These are phyloP conservation scores for Microchirus variegatus DNA, from an alignment of 2,797 vertebrate genomes.

Conservation along the genomic window DNA sequence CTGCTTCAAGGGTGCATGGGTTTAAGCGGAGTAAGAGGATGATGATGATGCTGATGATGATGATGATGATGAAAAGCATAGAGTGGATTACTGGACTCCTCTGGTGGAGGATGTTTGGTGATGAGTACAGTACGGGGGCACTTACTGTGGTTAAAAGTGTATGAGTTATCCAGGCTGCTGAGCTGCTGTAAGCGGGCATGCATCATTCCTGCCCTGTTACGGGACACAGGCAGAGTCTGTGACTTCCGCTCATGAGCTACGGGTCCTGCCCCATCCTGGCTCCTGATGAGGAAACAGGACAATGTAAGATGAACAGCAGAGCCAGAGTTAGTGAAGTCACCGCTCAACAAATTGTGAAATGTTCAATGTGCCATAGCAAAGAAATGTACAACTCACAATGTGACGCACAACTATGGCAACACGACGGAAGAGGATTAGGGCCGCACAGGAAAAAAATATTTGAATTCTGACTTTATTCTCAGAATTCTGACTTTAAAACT, in stretches of 20 bases:
- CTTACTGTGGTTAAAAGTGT: slow-evolving; percentile 99
- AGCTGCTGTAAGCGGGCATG: slow-evolving; percentile 99
- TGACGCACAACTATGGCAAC: too few species aligned
- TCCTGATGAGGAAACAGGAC: slow-evolving; percentile 95
- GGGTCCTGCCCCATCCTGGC: slow-evolving; percentile 97
- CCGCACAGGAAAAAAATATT: too few species aligned
- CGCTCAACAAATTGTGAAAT: slow-evolving; percentile 9
- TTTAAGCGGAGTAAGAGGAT: slow-evolving; percentile 32
- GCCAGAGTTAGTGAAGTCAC: too few species aligned
- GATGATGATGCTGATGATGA: slow-evolving; percentile 35
- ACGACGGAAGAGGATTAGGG: too few species aligned
- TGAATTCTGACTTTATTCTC: too few species aligned
- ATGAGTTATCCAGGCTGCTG: slow-evolving; percentile 99
- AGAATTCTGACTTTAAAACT: too few species aligned
- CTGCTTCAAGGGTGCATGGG: slow-evolving; percentile 21
- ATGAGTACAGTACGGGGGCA: slow-evolving; percentile 40
- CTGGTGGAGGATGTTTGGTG: slow-evolving; percentile 52
- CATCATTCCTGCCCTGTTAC: slow-evolving; percentile 99
- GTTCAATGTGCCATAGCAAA: not conserved
- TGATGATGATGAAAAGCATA: slow-evolving; percentile 40
- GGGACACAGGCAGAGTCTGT: slow-evolving; percentile 99
- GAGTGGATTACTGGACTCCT: slow-evolving; percentile 12
- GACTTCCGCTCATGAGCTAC: slow-evolving; percentile 98
- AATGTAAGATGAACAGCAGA: slow-evolving; percentile 81
- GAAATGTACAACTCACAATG: not conserved